phyloP scores from a whole-genome alignment of 2,888 invertebrate genomes.

The Philaethria dido region DNA sequence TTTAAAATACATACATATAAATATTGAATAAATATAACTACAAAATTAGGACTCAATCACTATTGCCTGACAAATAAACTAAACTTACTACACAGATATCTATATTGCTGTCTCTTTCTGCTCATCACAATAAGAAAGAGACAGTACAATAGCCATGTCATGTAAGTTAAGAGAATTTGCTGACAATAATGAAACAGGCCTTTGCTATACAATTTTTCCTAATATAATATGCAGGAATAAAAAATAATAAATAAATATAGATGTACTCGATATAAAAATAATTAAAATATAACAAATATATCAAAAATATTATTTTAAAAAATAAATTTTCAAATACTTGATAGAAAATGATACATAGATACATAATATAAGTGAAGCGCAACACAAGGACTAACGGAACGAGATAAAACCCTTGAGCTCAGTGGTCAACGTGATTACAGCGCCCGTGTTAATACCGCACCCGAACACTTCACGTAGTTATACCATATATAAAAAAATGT shows the following conservation, averaged over 20 bases:
- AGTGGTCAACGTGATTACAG: conserved; percentile 21
- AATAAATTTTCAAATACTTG: background rate
- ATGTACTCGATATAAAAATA: background rate
- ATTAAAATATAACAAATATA: background rate
- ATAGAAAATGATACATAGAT: background rate
- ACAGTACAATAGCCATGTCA: background rate
- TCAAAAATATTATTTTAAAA: background rate
- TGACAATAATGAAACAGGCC: background rate
- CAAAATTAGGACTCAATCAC: background rate
- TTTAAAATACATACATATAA: background rate
- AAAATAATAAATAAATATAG: background rate
- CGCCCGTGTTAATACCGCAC: conserved; percentile 55
- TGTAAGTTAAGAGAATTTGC: background rate
- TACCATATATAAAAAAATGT: conserved; percentile 41
- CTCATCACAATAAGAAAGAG: background rate
- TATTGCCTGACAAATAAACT: background rate
- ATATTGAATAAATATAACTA: background rate
- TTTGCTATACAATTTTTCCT: background rate
- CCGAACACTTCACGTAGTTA: conserved; percentile 50
- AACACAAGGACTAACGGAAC: conserved; percentile 51
- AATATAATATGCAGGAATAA: background rate
- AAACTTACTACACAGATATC: background rate
- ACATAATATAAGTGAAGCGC: conserved; percentile 19
- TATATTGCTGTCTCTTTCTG: background rate
- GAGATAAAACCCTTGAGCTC: conserved; percentile 60